These are phyloP conservation scores for Drosophila mulleri DNA, from an alignment of 2,888 invertebrate species.

Conservation along the genomic window DNA sequence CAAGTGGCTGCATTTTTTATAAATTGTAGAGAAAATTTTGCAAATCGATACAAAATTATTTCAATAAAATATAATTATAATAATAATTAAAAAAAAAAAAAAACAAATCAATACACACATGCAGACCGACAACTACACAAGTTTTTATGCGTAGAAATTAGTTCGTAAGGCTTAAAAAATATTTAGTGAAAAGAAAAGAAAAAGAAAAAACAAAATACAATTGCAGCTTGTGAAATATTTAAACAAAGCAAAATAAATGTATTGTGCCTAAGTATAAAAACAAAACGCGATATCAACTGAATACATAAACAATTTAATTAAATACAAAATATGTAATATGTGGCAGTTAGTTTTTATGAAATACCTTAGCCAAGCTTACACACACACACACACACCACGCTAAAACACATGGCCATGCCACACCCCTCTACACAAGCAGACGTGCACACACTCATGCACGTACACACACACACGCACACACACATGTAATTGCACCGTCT, in stretches of 20 bases:
- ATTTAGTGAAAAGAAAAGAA: slow-evolving; percentile 41
- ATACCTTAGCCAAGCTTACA: slow-evolving; percentile 67
- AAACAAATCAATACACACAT: slow-evolving; percentile 18
- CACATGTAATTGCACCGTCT: slow-evolving; percentile 70
- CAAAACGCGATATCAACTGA: slow-evolving; percentile 36
- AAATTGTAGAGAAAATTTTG: slow-evolving; percentile 70
- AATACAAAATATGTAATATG: slow-evolving; percentile 23
- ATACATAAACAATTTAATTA: slow-evolving; percentile 39
- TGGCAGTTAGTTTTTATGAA: slow-evolving; percentile 47
- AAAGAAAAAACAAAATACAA: slow-evolving; percentile 28
- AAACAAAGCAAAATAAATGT: slow-evolving; percentile 70
- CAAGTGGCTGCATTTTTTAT: slow-evolving; percentile 72
- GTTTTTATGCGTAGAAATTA: slow-evolving; percentile 76
- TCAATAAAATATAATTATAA: slow-evolving; percentile 44
- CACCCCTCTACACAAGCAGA: slow-evolving; percentile 12
- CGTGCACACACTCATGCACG: slow-evolving; percentile 16
- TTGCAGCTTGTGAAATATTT: slow-evolving; percentile 39
- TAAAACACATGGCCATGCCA: slow-evolving; percentile 34
- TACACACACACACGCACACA: slow-evolving; percentile 13
- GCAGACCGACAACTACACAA: slow-evolving; percentile 46
- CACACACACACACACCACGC: slow-evolving; percentile 35
- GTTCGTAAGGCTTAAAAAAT: slow-evolving; percentile 53
- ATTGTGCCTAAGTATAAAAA: slow-evolving; percentile 76
- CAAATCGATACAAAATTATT: slow-evolving; percentile 53
- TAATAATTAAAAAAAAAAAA: slow-evolving; percentile 38